phyloP scores from a whole-genome alignment of 2,888 invertebrate genomes.

The Mythimna albipuncta region DNA sequence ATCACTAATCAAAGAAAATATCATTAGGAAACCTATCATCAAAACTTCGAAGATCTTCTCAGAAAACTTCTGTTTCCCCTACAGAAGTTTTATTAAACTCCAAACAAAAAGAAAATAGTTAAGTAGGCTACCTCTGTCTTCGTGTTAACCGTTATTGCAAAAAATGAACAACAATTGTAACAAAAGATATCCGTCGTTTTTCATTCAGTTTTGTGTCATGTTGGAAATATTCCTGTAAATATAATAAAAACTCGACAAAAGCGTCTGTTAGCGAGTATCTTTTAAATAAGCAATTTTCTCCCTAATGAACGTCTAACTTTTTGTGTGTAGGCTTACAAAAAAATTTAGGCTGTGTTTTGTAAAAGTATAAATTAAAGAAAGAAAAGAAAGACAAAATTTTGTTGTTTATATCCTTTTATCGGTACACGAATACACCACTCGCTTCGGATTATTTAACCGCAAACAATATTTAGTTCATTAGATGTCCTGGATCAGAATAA shows the following conservation, averaged over 20 bases:
- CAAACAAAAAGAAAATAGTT: not conserved
- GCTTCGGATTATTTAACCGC: not conserved
- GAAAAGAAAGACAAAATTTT: too few relatives aligned
- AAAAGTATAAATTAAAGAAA: constrained; percentile 12
- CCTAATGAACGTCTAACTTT: constrained; percentile 51
- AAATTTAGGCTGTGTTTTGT: constrained; percentile 14
- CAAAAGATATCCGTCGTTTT: constrained; percentile 8
- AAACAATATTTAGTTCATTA: not conserved
- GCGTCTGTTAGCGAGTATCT: constrained; percentile 41
- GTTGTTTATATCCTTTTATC: not conserved
- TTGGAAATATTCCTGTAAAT: constrained; percentile 45
- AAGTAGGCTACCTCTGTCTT: not conserved
- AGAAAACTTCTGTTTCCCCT: too few relatives aligned
- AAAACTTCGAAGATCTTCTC: too few relatives aligned
- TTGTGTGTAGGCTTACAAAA: constrained; percentile 39
- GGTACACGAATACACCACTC: not conserved
- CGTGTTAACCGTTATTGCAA: constrained; percentile 1
- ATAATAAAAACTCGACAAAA: constrained; percentile 56
- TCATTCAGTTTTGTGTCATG: constrained; percentile 9
- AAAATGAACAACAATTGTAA: constrained; percentile 1
- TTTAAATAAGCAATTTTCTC: constrained; percentile 60
- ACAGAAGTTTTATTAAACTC: not conserved
- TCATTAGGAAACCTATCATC: too few relatives aligned
- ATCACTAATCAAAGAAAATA: too few relatives aligned
- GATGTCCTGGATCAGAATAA: too few relatives aligned